phyloP scores from a whole-genome alignment of 2,888 invertebrate species.

The Dynastes hyllus region DNA sequence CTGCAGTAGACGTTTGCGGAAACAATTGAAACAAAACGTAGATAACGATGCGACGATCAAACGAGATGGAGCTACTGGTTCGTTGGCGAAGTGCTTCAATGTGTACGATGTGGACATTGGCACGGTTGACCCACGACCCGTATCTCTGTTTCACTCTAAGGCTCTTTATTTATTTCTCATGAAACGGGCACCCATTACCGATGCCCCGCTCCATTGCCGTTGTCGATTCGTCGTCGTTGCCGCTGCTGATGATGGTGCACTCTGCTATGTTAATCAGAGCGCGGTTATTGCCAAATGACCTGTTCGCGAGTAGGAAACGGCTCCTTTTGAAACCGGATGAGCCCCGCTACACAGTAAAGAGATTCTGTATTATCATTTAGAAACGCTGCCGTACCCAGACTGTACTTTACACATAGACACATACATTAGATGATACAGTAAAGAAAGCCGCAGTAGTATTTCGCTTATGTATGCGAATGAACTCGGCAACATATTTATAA shows the following conservation, averaged over 20 bases:
- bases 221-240: constrained; percentile 33
- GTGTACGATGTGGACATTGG: constrained; percentile 18
- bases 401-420: no score
- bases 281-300: constrained; percentile 55
- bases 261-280: constrained; percentile 55
- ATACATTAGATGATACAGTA: no score
- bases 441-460: no score
- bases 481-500: no score
- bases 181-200: constrained; percentile 41
- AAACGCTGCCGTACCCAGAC: constrained; percentile 20
- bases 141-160: constrained; percentile 27
- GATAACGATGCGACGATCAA: constrained; percentile 21
- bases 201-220: constrained; percentile 44
- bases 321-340: constrained; percentile 49
- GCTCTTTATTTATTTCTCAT: constrained; percentile 29
- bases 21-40: constrained; percentile 29
- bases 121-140: constrained; percentile 53
- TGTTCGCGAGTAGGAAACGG: constrained; percentile 53
- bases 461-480: no score
- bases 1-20: constrained; percentile 5
- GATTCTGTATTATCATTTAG: constrained; percentile 39
- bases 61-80: constrained; percentile 33
- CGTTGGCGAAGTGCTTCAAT: constrained; percentile 4
- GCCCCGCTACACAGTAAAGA: constrained; percentile 41
- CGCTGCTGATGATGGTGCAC: constrained; percentile 37